Base-by-base conservation (phyloP, 2,113 vertebrate genomes). In the Carollia perspicillata region DNA sequence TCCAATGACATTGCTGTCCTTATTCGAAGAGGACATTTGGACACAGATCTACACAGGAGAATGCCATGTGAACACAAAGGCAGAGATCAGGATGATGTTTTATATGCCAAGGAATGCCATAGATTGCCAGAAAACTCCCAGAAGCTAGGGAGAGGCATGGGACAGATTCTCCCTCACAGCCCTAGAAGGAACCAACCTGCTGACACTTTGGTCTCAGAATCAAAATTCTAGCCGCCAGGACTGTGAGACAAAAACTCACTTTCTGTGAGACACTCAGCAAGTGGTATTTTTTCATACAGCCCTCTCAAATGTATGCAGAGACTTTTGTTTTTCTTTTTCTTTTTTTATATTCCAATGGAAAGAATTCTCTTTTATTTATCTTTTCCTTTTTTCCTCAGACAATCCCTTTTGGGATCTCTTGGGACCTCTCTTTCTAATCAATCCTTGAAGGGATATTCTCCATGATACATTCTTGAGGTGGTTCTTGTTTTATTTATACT, bases 251-350 rank as follows among this genome's bases (percentile, higher is more conserved):
- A 66, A 47, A n/a, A 9, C 65, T 88, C 78, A 9, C 65, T 88
- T 84, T 83, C 75, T 91, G 49, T 87, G 44, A 84, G 47, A 8
- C 53, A 58, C 7, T 83, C 22, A 16, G 14, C 22, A 9, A 90
- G 14, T 26, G 26, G 8, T 68, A 33, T 72, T 90, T 85, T 49
- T 40, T 66, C 26, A 85, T 89, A 11, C 16, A 86, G 18, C 35
- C 12, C n/a, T 77, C 60, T 33, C 6, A 81, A 86, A n/a, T 37
- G 37, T 75, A 86, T 20, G 17, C 28, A 74, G 55, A 93, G 35
- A 8, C 16, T 93, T 88, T 37, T 16, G 9, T 83, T 91, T 95
- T 37, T 91, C 84, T 89, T 22, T 85, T 91, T 95, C n/a, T 89
- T 84, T 22, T 35, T 18, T 83, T 91, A 3, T 65, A 51, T 69